phyloP scores from a whole-genome alignment of 1,140 invertebrate species.

The Anoplolepis gracilipes region DNA sequence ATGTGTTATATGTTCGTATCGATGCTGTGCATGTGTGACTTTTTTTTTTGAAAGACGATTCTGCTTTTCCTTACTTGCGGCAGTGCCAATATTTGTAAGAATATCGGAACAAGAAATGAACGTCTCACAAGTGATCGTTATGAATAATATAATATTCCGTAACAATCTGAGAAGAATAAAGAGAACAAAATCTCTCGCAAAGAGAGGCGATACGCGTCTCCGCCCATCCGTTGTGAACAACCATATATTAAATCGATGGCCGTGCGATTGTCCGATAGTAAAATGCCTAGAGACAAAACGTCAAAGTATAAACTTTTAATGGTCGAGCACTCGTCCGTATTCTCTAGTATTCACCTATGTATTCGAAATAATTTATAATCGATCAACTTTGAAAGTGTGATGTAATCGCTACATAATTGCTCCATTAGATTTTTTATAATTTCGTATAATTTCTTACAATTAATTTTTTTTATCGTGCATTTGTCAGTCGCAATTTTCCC shows the following conservation, averaged over 20 bases:
- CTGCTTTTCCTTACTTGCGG: not conserved
- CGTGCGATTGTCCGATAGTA: constrained; percentile 26
- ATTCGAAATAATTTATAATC: not conserved
- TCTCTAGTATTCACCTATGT: not conserved
- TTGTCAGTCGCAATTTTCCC: not conserved
- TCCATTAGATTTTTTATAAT: not conserved
- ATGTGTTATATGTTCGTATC: not conserved
- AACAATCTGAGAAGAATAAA: not conserved
- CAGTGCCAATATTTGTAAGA: not conserved
- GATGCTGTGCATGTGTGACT: not conserved
- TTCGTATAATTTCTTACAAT: no score
- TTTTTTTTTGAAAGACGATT: not conserved
- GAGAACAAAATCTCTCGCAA: constrained; percentile 18
- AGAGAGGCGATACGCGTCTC: constrained; percentile 20
- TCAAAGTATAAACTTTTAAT: not conserved
- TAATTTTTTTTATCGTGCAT: not conserved
- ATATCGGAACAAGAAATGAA: not conserved
- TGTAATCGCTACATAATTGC: not conserved
- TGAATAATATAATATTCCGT: constrained; percentile 20
- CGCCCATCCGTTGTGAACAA: constrained; percentile 35
- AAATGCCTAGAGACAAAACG: constrained; percentile 6
- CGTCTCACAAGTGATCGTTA: not conserved
- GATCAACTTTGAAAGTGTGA: not conserved
- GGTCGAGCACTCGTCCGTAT: not conserved
- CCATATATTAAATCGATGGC: constrained; percentile 38